Evolutionary conservation across 2,888 invertebrate species (phyloP).

Genomic region (Stegana nigrithorax): DNA sequence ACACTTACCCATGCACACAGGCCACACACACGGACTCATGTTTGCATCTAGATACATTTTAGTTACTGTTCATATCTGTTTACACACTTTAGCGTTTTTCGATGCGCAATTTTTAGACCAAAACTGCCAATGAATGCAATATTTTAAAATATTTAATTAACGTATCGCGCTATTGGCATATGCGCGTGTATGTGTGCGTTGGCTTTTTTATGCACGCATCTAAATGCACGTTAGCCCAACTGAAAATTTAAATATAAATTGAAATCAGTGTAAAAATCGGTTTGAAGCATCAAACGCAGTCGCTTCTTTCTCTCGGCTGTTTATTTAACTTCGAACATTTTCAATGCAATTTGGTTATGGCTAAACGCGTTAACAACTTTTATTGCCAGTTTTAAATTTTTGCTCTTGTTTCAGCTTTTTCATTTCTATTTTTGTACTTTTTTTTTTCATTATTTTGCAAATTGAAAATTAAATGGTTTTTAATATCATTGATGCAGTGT

Average conservation of each 20-base stretch:
- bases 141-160: constrained; percentile 61
- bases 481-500: background rate
- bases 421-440: no score
- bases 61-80: background rate
- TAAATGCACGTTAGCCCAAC: constrained; percentile 20
- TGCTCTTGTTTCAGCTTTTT: no score
- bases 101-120: background rate
- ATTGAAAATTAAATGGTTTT: no score
- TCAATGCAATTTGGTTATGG: background rate
- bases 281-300: background rate
- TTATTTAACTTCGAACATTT: background rate
- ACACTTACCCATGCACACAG: background rate
- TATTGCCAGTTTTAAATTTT: background rate
- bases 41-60: background rate
- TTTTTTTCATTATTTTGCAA: no score
- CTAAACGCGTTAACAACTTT: background rate
- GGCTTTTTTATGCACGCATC: background rate
- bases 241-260: constrained; percentile 53
- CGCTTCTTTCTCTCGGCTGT: background rate
- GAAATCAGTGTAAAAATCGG: constrained; percentile 49
- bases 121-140: constrained; percentile 28
- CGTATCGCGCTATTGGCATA: constrained; percentile 58
- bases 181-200: no score
- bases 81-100: background rate
- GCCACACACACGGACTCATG: background rate